Base-by-base conservation (phyloP, 2,888 invertebrate genomes). In the Hirtodrosophila histrioides region DNA sequence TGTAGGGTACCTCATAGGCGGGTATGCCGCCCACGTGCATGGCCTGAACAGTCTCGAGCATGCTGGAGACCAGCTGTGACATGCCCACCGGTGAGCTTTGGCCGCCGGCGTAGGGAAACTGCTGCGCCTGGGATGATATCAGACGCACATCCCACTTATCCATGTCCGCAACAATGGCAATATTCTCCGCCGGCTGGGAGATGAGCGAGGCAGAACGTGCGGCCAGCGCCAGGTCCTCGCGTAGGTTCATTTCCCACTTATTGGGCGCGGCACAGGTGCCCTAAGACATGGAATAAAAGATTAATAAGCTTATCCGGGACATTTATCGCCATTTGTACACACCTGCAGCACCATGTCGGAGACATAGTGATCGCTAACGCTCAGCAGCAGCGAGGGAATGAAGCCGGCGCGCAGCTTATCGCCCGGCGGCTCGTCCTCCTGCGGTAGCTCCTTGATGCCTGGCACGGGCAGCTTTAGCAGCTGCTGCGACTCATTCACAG, bases 1-100 rank as follows among this genome's bases (percentile, higher is more conserved):
- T 29, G 4, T 10, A 3, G 2, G 4, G 93, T 93, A 97, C 97
- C 93, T 96, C 95, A 90, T 95, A 94, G 0, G 96, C 94, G 3
- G 97, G 95, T 77, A 96, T 95, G 53, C 94, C 94, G 11, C 96
- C 94, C 67, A 93, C 94, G 91, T 95, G 94, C 93, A 97, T 94
- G 67, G 95, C 94, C 36, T 95, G 94, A 31, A 97, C 93, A 0
- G 96, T 95, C 91, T 97, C 97, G 67, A 97, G 91, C 95, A 97
- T 96, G 75, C 95, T 95, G 24, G 95, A 95, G 10, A 98, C 96
- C 9, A 97, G 92, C 48, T 95, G 95, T 0, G 97, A 97, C 95
- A 96, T 95, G 1, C 96, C 96, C 12, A 94, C 93, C 0, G 93
- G 92, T 7, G 93, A 91, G 40, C 92, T 92, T 39, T 92, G 89